Conservation (phyloP, 2,113 vertebrate genomes). For the Bubo blakistoni region DNA sequence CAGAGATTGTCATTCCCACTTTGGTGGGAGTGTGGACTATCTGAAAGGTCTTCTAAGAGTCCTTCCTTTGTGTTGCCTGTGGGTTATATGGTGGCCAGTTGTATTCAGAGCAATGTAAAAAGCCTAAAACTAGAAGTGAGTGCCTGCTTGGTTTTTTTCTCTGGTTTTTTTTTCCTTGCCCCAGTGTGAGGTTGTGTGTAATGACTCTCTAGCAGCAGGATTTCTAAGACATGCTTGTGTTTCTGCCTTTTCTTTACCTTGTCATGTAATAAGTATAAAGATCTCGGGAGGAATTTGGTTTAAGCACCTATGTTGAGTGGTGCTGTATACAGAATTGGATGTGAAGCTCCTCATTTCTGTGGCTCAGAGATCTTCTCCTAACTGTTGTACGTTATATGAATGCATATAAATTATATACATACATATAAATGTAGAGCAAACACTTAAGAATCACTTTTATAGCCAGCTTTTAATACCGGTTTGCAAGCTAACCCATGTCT, state of each 20-base stretch:
- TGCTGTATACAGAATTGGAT: neutral
- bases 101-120: neutral
- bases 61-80: neutral
- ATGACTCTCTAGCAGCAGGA: neutral
- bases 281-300: neutral
- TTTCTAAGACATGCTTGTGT: neutral
- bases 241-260: neutral
- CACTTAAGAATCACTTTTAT: neutral
- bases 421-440: neutral
- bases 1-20: neutral
- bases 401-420: neutral
- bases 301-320: neutral
- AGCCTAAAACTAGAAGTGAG: neutral
- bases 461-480: neutral
- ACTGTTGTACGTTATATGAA: neutral
- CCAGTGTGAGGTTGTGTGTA: neutral
- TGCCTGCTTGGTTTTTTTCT: neutral
- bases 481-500: neutral
- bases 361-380: neutral
- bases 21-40: neutral
- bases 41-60: neutral
- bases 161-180: neutral
- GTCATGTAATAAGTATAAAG: neutral
- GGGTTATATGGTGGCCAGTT: neutral
- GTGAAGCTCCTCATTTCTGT: neutral